A percentile compares a stretch with the other conserved stretches of the same genome.
Conservation (phyloP, 2,888 invertebrate species). For the Nipponacmea schrenckii region DNA sequence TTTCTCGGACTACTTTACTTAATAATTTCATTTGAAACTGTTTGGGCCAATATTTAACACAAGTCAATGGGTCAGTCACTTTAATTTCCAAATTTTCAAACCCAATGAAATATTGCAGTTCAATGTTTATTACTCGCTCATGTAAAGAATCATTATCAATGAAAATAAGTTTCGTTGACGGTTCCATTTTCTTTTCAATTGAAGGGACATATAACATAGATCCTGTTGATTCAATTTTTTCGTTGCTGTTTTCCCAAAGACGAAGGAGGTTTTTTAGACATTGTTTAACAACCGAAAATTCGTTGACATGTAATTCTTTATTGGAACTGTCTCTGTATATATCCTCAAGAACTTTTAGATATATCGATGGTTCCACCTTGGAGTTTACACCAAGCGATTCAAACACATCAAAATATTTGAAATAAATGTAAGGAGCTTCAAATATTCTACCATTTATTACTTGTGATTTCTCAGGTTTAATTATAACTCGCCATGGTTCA, state of each 20-base stretch:
- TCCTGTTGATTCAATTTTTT: neutral
- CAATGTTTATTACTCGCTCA: constrained; percentile 7
- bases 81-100: constrained; percentile 18
- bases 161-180: constrained; percentile 24
- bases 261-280: constrained; percentile 26
- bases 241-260: constrained; percentile 9
- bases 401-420: constrained; percentile 37
- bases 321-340: constrained; percentile 25
- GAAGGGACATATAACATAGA: constrained; percentile 22
- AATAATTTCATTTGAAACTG: constrained; percentile 35
- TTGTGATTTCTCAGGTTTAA: neutral
- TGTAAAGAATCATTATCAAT: constrained; percentile 22
- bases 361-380: constrained; percentile 33
- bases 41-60: constrained; percentile 29
- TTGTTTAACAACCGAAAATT: constrained; percentile 26
- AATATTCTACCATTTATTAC: constrained; percentile 23
- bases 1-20: no score
- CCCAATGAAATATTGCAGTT: constrained; percentile 24
- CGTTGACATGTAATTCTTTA: constrained; percentile 33
- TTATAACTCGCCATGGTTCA: neutral
- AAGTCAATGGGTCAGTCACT: constrained; percentile 14
- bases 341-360: constrained; percentile 35
- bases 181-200: constrained; percentile 4
- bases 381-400: constrained; percentile 37
- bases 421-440: constrained; percentile 37